Conservation (phyloP, 2,888 invertebrate genomes). For the Scaptomyza polygonia region DNA sequence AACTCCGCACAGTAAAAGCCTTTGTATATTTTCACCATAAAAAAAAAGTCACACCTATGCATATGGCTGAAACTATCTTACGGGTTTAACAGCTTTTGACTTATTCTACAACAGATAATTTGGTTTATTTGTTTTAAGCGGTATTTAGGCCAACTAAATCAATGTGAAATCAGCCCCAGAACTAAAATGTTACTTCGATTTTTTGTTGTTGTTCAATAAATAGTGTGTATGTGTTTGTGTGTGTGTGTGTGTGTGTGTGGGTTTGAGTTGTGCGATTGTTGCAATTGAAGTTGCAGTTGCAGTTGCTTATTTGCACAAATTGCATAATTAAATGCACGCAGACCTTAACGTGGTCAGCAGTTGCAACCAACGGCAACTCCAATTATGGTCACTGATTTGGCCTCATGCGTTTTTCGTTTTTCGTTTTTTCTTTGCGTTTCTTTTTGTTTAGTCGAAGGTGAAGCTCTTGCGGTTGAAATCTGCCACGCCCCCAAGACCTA, state of each 20-base stretch:
- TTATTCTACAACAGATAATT: conserved; percentile 45
- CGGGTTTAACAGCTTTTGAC: conserved; percentile 61
- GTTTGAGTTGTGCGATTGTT: conserved; percentile 10
- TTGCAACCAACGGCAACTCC: conserved; percentile 49
- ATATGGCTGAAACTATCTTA: conserved; percentile 42
- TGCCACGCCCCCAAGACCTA: conserved; percentile 36
- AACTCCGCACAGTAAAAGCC: conserved; percentile 33
- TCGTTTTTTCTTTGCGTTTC: conserved; percentile 36
- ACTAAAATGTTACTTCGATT: conserved; percentile 21
- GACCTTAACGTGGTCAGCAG: conserved; percentile 61
- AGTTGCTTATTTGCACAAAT: conserved; percentile 71
- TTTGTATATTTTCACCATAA: conserved; percentile 31
- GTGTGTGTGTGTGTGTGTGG: conserved; percentile 10
- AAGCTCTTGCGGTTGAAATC: conserved; percentile 49
- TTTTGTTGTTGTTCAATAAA: conserved; percentile 9
- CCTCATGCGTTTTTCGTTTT: conserved; percentile 48
- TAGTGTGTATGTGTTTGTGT: conserved; percentile 15
- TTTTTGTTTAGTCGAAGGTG: conserved; percentile 61
- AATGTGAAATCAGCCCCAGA: conserved; percentile 55
- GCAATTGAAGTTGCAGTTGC: conserved; percentile 9
- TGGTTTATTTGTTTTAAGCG: conserved; percentile 38
- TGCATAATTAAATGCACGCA: conserved; percentile 79
- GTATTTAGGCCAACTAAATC: conserved; percentile 54
- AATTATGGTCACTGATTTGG: conserved; percentile 68
- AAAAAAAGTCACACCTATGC: conserved; percentile 53